Conservation (phyloP, 2,888 invertebrate genomes). For the Cenopis cana region DNA sequence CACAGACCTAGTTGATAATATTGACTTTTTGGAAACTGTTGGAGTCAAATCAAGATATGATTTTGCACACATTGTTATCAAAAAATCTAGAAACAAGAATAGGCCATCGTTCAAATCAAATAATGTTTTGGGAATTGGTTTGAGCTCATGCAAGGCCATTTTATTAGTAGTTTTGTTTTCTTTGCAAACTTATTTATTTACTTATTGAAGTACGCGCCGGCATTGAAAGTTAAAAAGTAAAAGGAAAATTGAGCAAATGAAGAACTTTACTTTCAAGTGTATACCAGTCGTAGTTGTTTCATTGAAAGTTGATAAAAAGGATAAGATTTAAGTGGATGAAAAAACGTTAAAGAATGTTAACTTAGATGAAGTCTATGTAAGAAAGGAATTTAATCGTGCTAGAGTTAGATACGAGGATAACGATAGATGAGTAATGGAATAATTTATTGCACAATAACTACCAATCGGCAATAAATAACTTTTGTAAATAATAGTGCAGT, state of each 20-base stretch:
- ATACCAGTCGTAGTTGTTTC: too few species aligned
- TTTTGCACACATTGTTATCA: not conserved
- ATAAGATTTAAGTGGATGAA: slow-evolving; percentile 28
- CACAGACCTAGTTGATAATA: not conserved
- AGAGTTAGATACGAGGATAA: not conserved
- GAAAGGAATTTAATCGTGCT: not conserved
- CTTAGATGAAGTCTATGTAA: not conserved
- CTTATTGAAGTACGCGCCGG: not conserved
- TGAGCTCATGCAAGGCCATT: not conserved
- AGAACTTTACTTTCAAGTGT: not conserved
- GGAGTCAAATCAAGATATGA: not conserved
- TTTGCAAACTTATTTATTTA: too few species aligned
- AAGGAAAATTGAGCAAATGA: not conserved
- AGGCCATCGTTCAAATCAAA: too few species aligned
- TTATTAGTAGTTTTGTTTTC: not conserved
- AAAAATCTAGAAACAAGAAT: too few species aligned
- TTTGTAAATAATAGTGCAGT: not conserved
- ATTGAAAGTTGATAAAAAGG: not conserved
- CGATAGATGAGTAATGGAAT: not conserved
- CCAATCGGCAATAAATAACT: not conserved
- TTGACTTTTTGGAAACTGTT: not conserved
- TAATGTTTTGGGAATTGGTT: not conserved
- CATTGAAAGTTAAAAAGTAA: not conserved
- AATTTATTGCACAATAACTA: not conserved
- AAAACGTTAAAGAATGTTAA: not conserved